These are phyloP conservation scores for Nanorana parkeri DNA, from an alignment of 2,113 vertebrate genomes.

Conservation along the genomic window DNA sequence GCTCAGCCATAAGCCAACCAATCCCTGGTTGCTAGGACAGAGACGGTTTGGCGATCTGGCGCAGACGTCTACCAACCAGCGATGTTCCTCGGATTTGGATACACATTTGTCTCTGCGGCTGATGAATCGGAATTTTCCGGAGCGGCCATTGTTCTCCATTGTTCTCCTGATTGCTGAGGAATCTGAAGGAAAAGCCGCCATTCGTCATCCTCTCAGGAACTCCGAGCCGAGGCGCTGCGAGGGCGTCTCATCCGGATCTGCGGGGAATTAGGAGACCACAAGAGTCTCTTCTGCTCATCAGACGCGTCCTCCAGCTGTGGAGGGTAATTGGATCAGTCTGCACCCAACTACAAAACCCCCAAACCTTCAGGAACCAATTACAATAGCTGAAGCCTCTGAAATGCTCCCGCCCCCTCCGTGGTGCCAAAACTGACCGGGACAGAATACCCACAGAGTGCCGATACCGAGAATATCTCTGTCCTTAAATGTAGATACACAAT, in stretches of 20 bases:
- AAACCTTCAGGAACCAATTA: slow-evolving; percentile 16
- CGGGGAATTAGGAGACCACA: slow-evolving; percentile 17
- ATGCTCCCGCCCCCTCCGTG: neutral
- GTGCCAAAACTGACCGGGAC: too few species aligned
- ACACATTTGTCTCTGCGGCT: too few species aligned
- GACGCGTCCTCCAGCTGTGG: neutral
- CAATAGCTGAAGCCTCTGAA: neutral
- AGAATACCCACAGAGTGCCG: too few species aligned
- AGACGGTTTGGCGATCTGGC: too few species aligned
- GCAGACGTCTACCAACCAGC: too few species aligned
- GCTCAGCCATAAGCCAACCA: too few species aligned
- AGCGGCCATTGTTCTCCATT: neutral
- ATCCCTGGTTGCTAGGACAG: too few species aligned
- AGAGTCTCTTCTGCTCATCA: slow-evolving; percentile 16
- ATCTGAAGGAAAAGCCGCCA: neutral
- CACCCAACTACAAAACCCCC: neutral
- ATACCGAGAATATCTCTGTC: too few species aligned
- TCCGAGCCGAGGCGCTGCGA: too few species aligned
- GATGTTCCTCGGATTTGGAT: too few species aligned
- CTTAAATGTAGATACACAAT: too few species aligned
- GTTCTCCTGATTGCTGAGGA: neutral
- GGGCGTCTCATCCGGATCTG: neutral
- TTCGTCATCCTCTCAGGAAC: neutral
- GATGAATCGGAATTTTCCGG: neutral
- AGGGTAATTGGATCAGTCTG: slow-evolving; percentile 2